Percentiles rank a stretch among this genome's conserved stretches.
Evolutionary conservation across 92 coral and sea anemone genomes (phyloP).

Genomic region (Plumapathes pennacea): DNA sequence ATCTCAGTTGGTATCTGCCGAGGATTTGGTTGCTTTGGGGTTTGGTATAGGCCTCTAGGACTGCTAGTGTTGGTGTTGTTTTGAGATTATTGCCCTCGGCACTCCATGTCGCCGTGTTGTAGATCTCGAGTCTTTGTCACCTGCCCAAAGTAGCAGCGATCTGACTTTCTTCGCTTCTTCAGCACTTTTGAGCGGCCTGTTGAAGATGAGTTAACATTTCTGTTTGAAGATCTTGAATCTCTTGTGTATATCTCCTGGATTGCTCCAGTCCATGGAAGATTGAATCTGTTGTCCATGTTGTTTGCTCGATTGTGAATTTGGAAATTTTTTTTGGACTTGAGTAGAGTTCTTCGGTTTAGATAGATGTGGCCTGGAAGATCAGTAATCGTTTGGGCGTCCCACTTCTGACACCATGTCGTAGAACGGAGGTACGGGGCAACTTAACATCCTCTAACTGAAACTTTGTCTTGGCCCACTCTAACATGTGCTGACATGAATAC

Average conservation of each 20-base stretch:
- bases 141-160: slow-evolving; percentile 47
- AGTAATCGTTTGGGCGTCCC: too few relatives aligned
- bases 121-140: slow-evolving; percentile 60
- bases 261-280: slow-evolving; percentile 57
- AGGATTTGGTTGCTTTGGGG: slow-evolving; percentile 58
- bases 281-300: too few relatives aligned
- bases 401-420: too few relatives aligned
- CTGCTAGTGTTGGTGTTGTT: slow-evolving; percentile 26
- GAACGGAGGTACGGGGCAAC: too few relatives aligned
- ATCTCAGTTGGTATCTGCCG: slow-evolving; percentile 44
- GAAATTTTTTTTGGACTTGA: too few relatives aligned
- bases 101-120: slow-evolving; percentile 45
- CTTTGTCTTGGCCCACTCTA: too few relatives aligned
- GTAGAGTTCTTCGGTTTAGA: too few relatives aligned
- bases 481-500: too few relatives aligned
- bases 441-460: too few relatives aligned
- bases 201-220: slow-evolving; percentile 49
- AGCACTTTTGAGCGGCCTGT: slow-evolving; percentile 39
- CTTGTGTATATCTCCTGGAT: slow-evolving; percentile 62
- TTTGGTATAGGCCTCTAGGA: slow-evolving; percentile 34
- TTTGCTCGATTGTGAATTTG: too few relatives aligned
- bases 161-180: slow-evolving; percentile 39
- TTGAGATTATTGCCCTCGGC: slow-evolving; percentile 22
- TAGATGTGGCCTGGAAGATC: too few relatives aligned
- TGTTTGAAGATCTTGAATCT: slow-evolving; percentile 54